A percentile compares a stretch with the other conserved stretches of the same genome.
These are phyloP conservation scores for Biston betularia DNA, from an alignment of 2,888 invertebrate genomes.

Conservation along the genomic window DNA sequence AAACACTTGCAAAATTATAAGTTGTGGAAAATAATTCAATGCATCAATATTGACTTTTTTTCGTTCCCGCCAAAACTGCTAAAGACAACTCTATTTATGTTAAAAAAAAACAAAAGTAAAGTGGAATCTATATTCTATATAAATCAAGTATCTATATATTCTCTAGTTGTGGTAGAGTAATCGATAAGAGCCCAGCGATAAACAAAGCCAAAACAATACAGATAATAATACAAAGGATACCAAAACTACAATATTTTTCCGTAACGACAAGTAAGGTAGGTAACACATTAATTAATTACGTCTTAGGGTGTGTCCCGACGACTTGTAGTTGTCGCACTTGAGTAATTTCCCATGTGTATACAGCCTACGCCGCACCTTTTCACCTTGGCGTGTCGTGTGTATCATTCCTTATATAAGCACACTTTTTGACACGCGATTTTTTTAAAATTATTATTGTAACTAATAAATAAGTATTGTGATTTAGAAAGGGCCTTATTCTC, in stretches of 20 bases:
- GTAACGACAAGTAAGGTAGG: constrained; percentile 41
- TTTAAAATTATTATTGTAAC: neutral
- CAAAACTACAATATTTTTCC: constrained; percentile 21
- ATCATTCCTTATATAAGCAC: constrained; percentile 57
- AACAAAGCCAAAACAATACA: neutral
- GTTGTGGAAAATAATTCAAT: too few species aligned
- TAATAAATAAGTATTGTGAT: too few species aligned
- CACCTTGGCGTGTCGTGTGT: constrained; percentile 52
- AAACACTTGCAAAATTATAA: too few species aligned
- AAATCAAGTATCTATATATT: too few species aligned
- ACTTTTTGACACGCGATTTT: neutral
- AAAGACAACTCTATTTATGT: too few species aligned
- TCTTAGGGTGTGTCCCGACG: constrained; percentile 75
- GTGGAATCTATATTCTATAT: too few species aligned
- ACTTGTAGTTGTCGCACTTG: constrained; percentile 67
- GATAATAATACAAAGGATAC: neutral
- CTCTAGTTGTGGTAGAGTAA: too few species aligned
- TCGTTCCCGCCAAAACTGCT: too few species aligned
- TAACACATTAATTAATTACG: constrained; percentile 74
- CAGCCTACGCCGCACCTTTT: constrained; percentile 74
- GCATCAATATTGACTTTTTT: too few species aligned
- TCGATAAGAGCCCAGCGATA: too few species aligned
- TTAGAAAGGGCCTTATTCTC: too few species aligned
- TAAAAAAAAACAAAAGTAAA: too few species aligned
- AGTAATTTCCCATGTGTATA: constrained; percentile 79